Evolutionary conservation across 2,113 vertebrate species (phyloP).

Genomic region (Laticauda laticaudata): DNA sequence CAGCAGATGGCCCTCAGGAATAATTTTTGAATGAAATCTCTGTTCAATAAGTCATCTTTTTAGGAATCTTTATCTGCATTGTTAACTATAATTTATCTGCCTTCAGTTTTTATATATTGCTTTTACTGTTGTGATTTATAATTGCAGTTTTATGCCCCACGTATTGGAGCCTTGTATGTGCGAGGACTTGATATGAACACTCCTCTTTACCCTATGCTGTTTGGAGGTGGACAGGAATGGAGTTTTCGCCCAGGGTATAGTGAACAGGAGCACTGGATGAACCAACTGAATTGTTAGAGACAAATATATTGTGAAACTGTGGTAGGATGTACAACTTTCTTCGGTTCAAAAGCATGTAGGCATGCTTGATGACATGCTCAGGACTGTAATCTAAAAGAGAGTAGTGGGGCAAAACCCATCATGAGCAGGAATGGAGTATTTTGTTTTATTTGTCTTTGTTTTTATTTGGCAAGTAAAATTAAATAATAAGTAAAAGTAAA

Average conservation of each 20-base stretch:
- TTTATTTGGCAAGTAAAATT: not conserved
- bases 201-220: conserved; percentile 85
- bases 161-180: conserved; percentile 84
- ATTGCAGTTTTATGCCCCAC: conserved; percentile 87
- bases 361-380: not conserved
- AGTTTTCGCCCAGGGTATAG: conserved; percentile 91
- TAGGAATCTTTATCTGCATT: not conserved
- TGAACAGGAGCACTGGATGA: accelerated
- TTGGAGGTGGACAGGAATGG: conserved; percentile 92
- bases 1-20: conserved; percentile 14
- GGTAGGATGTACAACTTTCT: not conserved
- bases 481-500: not conserved
- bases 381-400: not conserved
- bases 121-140: not conserved
- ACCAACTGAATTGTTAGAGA: not conserved
- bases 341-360: not conserved
- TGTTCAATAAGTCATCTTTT: not conserved
- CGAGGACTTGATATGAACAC: conserved; percentile 71
- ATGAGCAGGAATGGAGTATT: not conserved
- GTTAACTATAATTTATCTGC: not conserved
- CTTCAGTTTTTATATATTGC: not conserved
- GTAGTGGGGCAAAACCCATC: not conserved
- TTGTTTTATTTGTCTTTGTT: not conserved
- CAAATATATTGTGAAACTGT: not conserved
- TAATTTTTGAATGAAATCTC: not conserved